phyloP scores from a whole-genome alignment of 1,140 invertebrate species.

The Brachionus sp. region DNA sequence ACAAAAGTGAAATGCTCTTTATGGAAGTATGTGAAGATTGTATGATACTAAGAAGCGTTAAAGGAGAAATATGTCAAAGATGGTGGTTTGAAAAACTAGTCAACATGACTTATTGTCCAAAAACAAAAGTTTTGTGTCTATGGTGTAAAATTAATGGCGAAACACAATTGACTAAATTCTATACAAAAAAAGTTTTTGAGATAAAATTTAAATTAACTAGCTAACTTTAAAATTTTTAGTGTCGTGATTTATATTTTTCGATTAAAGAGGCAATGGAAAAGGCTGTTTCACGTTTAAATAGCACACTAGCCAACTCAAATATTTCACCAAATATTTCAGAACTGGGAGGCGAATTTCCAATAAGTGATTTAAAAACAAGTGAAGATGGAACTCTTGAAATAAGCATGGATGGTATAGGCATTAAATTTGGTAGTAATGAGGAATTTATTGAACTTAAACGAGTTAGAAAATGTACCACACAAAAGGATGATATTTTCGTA shows the following conservation, averaged over 20 bases:
- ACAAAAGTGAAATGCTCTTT: constrained; percentile 83
- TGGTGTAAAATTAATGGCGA: constrained; percentile 68
- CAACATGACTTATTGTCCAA: constrained; percentile 99
- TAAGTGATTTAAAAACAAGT: constrained; percentile 90
- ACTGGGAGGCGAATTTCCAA: constrained; percentile 94
- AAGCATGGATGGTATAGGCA: constrained; percentile 95
- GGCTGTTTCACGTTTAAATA: constrained; percentile 76
- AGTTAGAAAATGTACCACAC: constrained; percentile 98
- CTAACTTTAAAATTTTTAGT: constrained; percentile 64
- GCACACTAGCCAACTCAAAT: constrained; percentile 58
- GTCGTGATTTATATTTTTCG: constrained; percentile 94
- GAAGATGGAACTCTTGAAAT: constrained; percentile 96
- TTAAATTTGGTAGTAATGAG: constrained; percentile 72
- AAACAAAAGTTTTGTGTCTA: constrained; percentile 88
- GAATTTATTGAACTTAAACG: constrained; percentile 94
- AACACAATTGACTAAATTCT: constrained; percentile 90
- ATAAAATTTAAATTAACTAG: background rate
- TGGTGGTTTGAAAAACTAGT: constrained; percentile 99
- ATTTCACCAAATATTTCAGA: constrained; percentile 62
- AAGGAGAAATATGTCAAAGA: constrained; percentile 85
- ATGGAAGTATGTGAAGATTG: constrained; percentile 98
- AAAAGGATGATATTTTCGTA: constrained; percentile 96
- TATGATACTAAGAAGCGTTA: constrained; percentile 83
- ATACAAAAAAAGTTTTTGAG: constrained; percentile 79
- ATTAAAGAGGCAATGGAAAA: constrained; percentile 98